Evolutionary conservation across 1,140 invertebrate genomes (phyloP).

Genomic region (Marisa cornuarietis): DNA sequence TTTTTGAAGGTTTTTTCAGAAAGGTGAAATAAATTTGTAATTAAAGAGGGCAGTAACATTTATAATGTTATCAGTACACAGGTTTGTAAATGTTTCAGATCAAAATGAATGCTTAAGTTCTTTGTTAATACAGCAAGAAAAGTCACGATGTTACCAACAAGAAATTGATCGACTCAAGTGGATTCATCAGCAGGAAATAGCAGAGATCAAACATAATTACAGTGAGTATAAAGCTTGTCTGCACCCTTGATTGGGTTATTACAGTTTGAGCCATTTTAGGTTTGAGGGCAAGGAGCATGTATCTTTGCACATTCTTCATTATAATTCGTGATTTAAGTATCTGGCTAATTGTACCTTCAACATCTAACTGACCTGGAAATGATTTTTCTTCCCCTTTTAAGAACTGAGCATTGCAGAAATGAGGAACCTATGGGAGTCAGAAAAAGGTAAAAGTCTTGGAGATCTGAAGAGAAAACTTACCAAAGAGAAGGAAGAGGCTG

Average conservation of each 20-base stretch:
- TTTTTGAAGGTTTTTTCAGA: neutral
- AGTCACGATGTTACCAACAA: conserved; percentile 67
- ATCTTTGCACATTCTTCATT: neutral
- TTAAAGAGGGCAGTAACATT: neutral
- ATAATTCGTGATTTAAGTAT: neutral
- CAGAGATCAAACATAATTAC: conserved; percentile 73
- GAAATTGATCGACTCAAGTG: conserved; percentile 76
- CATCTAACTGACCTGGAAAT: neutral
- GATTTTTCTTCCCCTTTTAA: conserved; percentile 45
- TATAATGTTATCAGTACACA: neutral
- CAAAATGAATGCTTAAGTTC: conserved; percentile 8
- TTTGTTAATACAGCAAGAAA: conserved; percentile 17
- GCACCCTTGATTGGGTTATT: neutral
- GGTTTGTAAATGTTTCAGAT: neutral
- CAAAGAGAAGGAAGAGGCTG: conserved; percentile 73
- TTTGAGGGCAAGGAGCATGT: neutral
- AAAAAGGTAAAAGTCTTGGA: conserved; percentile 72
- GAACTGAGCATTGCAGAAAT: conserved; percentile 72
- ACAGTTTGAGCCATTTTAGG: neutral
- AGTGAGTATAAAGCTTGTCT: conserved; percentile 56
- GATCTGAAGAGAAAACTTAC: conserved; percentile 73
- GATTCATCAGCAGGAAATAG: conserved; percentile 73
- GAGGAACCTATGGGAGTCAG: conserved; percentile 73
- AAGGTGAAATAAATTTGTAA: neutral
- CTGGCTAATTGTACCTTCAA: neutral